phyloP scores from a whole-genome alignment of 2,888 invertebrate genomes.

The Oegoconia quadripuncta region DNA sequence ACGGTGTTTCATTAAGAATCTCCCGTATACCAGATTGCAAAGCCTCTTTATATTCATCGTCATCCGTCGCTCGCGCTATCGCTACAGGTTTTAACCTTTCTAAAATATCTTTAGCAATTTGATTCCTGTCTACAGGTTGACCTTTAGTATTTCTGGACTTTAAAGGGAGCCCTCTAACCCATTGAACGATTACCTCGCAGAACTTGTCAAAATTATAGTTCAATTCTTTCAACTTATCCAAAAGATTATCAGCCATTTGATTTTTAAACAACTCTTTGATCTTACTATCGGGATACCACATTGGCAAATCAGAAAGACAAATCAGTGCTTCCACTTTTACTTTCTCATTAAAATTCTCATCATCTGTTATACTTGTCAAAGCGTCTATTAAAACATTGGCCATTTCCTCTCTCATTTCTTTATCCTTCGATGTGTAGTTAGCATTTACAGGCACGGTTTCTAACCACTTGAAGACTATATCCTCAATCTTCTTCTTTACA shows the following conservation, averaged over 20 bases:
- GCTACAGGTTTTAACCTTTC: constrained; percentile 22
- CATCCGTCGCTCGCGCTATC: constrained; percentile 17
- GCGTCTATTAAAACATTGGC: constrained; percentile 24
- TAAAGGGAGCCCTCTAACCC: constrained; percentile 24
- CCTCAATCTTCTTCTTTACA: constrained; percentile 16
- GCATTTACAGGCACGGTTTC: constrained; percentile 33
- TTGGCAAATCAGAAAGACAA: constrained; percentile 33
- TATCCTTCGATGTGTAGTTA: constrained; percentile 25
- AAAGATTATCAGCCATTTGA: constrained; percentile 28
- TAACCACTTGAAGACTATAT: constrained; percentile 34
- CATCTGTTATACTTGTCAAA: constrained; percentile 23
- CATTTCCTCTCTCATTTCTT: constrained; percentile 23
- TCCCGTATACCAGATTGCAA: constrained; percentile 26
- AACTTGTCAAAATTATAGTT: constrained; percentile 14
- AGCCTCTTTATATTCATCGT: constrained; percentile 18
- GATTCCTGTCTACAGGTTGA: constrained; percentile 16
- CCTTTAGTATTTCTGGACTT: constrained; percentile 13
- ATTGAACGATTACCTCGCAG: constrained; percentile 23
- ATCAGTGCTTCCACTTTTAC: constrained; percentile 25
- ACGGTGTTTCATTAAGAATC: constrained; percentile 25
- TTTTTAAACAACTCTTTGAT: constrained; percentile 28
- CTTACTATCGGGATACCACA: constrained; percentile 37
- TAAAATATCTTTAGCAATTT: constrained; percentile 20
- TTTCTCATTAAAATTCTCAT: constrained; percentile 24
- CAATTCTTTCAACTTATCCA: constrained; percentile 18